phyloP scores from a whole-genome alignment of 2,888 invertebrate genomes.

The Cyclophora punctaria region DNA sequence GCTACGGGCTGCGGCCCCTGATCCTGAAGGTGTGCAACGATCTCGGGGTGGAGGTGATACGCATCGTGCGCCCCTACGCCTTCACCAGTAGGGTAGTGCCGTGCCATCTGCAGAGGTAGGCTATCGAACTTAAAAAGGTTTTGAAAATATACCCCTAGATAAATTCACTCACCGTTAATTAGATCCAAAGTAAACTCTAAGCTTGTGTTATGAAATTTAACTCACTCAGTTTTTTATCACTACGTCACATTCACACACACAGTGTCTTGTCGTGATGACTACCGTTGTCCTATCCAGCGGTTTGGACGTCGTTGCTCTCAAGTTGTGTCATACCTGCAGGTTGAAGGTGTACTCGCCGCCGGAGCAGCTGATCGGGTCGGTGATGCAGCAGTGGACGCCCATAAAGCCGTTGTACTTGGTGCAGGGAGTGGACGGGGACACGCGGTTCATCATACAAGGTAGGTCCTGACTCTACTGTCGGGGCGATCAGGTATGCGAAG shows the following conservation, averaged over 20 bases:
- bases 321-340: background rate
- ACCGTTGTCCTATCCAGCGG: no score
- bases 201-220: no score
- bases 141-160: no score
- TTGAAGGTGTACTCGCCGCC: conserved; percentile 79
- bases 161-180: no score
- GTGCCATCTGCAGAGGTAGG: conserved; percentile 80
- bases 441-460: conserved; percentile 84
- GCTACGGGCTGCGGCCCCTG: conserved; percentile 53
- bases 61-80: conserved; percentile 84
- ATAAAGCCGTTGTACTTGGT: conserved; percentile 81
- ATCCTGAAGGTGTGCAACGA: conserved; percentile 43
- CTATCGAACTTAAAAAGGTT: no score
- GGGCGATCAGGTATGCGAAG: no score
- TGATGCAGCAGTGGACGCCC: conserved; percentile 84
- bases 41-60: conserved; percentile 77
- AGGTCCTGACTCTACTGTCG: conserved; percentile 1
- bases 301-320: no score
- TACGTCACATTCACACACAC: no score
- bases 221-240: no score
- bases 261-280: no score
- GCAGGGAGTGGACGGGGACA: conserved; percentile 80
- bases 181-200: no score
- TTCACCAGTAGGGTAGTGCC: conserved; percentile 87
- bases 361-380: conserved; percentile 77